Evolutionary conservation across 2,797 vertebrate species (phyloP), one percentile per base, ranked within the genome.

Genomic region (Rhinogobio ventralis): DNA sequence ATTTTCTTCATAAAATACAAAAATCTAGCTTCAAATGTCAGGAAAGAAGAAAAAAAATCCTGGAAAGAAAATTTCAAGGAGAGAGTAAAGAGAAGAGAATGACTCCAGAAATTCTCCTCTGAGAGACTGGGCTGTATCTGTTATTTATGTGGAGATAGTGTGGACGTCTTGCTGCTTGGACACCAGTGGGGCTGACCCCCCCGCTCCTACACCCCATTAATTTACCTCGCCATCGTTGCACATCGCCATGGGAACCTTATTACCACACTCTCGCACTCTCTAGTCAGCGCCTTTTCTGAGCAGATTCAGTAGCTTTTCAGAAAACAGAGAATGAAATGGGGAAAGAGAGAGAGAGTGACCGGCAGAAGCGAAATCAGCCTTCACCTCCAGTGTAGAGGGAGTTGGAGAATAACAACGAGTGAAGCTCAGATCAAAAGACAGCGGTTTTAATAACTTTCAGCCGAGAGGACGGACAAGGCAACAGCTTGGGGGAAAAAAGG

Each of bases 361-460:
- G 2, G 62, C 68, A 66, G 13, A 73, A 60, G 42, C n/a, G n/a
- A 57, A 55, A 66, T 75, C 84, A 51, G 78, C 45, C 25, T 36
- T 45, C n/a, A 53, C 25, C 73, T 28, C 33, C 23, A 68, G 49
- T 39, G 72, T 28, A 62, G 76, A 81, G 71, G 49, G 81, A 80
- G 81, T 77, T 46, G 39, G 73, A 53, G 66, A 62, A 74, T 83
- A 71, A 74, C 69, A 80, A 87, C 46, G 17, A 55, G 60, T 67
- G 73, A 85, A 79, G 75, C 72, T 36, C 74, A 60, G 78, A 87
- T 86, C 87, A 86, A 84, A 89, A 73, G 83, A 80, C 28, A 68
- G 64, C 6, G 77, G 45, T 81, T 78, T 84, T 68, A 85, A 84
- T 75, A 81, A 69, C 25, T 68, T 71, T 62, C n/a, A 73, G 42